Evolutionary conservation across 2,797 vertebrate genomes (phyloP).

Genomic region (Cygnus olor): DNA sequence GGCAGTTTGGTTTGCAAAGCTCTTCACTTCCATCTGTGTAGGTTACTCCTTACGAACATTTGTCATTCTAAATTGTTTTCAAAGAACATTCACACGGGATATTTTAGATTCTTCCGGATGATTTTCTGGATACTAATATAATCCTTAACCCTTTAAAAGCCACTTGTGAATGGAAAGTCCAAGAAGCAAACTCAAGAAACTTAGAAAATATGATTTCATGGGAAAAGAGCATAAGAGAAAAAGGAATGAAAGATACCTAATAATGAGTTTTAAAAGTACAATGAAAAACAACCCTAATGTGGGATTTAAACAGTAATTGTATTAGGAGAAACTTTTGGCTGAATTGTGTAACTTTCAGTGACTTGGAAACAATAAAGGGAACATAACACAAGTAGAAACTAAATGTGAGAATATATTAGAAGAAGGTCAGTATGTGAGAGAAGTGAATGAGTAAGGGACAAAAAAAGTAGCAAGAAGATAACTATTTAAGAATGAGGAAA

Average conservation of each 20-base stretch:
- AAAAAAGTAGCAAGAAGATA: neutral
- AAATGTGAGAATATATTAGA: neutral
- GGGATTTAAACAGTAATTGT: neutral
- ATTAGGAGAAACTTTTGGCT: neutral
- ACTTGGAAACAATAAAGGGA: neutral
- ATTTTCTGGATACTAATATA: neutral
- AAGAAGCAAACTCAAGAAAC: neutral
- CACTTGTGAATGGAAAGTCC: neutral
- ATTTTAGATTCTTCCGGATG: neutral
- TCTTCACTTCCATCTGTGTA: neutral
- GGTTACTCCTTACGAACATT: neutral
- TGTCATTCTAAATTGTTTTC: neutral
- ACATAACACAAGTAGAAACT: neutral
- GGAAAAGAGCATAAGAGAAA: neutral
- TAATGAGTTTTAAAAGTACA: neutral
- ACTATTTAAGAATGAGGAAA: constrained; percentile 3
- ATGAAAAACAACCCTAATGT: neutral
- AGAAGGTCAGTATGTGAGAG: neutral
- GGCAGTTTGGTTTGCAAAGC: neutral
- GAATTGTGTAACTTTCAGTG: neutral
- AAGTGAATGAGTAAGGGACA: neutral
- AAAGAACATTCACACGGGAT: neutral
- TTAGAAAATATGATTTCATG: neutral
- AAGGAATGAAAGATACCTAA: neutral
- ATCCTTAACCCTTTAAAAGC: neutral